phyloP scores from a whole-genome alignment of 1,140 invertebrate genomes.

The Trialeurodes vaporariorum region DNA sequence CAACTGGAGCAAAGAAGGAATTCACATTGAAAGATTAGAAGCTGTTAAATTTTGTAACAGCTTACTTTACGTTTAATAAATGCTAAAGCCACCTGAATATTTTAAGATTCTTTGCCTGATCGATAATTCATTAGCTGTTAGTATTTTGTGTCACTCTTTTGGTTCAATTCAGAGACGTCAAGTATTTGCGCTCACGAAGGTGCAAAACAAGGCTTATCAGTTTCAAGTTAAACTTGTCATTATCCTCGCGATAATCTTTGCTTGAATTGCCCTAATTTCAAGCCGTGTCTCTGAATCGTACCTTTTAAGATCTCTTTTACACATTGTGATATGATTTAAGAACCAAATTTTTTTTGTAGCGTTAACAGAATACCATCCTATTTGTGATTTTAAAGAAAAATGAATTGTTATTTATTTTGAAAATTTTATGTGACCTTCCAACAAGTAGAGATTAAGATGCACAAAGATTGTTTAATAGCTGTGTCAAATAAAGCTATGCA shows the following conservation, averaged over 20 bases:
- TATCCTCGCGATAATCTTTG: no score
- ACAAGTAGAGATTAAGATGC: background rate
- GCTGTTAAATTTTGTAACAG: no score
- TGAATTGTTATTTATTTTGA: background rate
- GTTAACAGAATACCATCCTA: background rate
- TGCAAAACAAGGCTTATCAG: no score
- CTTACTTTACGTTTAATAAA: no score
- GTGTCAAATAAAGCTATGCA: background rate
- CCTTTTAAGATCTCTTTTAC: conserved; percentile 1
- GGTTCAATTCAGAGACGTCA: no score
- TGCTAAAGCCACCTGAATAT: background rate
- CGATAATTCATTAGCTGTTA: background rate
- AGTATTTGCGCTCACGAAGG: no score
- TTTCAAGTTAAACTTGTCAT: no score
- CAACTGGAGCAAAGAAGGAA: no score
- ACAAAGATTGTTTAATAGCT: background rate
- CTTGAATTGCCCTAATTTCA: no score
- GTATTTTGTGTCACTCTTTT: background rate
- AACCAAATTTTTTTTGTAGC: conserved; percentile 1
- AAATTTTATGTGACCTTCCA: background rate
- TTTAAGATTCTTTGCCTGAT: background rate
- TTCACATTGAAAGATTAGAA: no score
- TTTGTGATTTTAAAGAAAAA: background rate
- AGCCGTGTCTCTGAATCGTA: no score
- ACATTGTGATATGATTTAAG: conserved; percentile 1